Evolutionary conservation across 2,888 invertebrate genomes (phyloP).

Genomic region (Pandemis cinnamomeana): DNA sequence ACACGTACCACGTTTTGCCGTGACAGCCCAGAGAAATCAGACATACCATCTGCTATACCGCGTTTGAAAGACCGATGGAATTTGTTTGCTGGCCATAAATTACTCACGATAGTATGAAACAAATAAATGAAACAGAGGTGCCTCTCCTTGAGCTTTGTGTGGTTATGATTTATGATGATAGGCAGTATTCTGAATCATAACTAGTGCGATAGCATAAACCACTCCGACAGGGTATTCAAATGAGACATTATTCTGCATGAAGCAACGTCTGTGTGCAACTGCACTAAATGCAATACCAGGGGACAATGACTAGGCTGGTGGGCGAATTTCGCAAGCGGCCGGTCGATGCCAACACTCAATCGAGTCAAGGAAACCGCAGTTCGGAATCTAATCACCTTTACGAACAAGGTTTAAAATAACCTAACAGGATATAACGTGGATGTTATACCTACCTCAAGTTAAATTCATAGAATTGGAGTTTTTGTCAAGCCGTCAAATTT

Average conservation of each 20-base stretch:
- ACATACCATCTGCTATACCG: slow-evolving; percentile 21
- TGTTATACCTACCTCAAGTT: background rate
- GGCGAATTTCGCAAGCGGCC: slow-evolving; percentile 73
- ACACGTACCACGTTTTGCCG: slow-evolving; percentile 30
- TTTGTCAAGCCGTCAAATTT: background rate
- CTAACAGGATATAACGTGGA: slow-evolving; percentile 1
- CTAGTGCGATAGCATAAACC: slow-evolving; percentile 19
- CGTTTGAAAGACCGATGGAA: slow-evolving; percentile 25
- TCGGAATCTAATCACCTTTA: slow-evolving; percentile 57
- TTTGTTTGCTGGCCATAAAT: slow-evolving; percentile 18
- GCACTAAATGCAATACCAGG: slow-evolving; percentile 63
- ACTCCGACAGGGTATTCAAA: slow-evolving; percentile 26
- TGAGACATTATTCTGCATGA: slow-evolving; percentile 35
- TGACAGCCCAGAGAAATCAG: slow-evolving; percentile 30
- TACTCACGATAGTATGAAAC: slow-evolving; percentile 4
- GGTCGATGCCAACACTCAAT: slow-evolving; percentile 69
- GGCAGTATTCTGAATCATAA: slow-evolving; percentile 10
- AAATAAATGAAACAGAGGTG: slow-evolving; percentile 3
- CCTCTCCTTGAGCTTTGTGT: background rate
- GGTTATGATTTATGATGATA: slow-evolving; percentile 8
- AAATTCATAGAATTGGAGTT: background rate
- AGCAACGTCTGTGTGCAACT: slow-evolving; percentile 42
- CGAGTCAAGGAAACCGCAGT: slow-evolving; percentile 74
- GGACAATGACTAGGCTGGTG: slow-evolving; percentile 76
- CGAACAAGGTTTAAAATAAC: background rate